phyloP scores from a whole-genome alignment of 2,888 invertebrate genomes.

The Invenusta paracnida region DNA sequence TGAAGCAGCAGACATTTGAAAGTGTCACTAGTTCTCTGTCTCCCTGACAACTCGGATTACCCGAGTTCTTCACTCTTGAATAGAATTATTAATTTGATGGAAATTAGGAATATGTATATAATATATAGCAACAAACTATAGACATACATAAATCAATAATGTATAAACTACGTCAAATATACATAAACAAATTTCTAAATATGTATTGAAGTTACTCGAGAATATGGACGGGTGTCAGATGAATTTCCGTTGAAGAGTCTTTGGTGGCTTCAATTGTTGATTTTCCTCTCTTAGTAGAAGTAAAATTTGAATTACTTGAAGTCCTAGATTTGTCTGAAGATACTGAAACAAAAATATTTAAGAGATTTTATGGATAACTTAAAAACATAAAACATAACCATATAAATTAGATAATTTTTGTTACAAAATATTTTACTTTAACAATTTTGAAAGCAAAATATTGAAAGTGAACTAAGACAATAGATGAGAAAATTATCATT shows the following conservation, averaged over 20 bases:
- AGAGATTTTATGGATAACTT: too few species aligned
- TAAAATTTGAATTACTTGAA: too few species aligned
- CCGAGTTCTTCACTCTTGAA: neutral
- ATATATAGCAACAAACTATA: neutral
- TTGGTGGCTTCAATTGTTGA: neutral
- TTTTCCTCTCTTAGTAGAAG: too few species aligned
- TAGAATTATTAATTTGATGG: neutral
- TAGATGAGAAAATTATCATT: too few species aligned
- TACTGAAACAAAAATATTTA: too few species aligned
- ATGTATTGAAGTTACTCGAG: too few species aligned
- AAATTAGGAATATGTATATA: neutral
- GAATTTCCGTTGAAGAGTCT: neutral
- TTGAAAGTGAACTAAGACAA: too few species aligned
- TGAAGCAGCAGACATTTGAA: slow-evolving; percentile 64
- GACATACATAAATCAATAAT: neutral
- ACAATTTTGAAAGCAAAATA: too few species aligned
- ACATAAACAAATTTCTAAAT: neutral
- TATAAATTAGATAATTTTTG: too few species aligned
- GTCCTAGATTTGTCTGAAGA: too few species aligned
- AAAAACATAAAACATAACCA: too few species aligned
- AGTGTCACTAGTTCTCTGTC: slow-evolving; percentile 64
- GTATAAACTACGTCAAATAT: neutral
- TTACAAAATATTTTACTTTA: too few species aligned
- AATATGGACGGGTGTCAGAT: neutral
- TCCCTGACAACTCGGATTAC: neutral